Evolutionary conservation across 2,888 invertebrate genomes (phyloP).

Genomic region (Orthosia incerta): DNA sequence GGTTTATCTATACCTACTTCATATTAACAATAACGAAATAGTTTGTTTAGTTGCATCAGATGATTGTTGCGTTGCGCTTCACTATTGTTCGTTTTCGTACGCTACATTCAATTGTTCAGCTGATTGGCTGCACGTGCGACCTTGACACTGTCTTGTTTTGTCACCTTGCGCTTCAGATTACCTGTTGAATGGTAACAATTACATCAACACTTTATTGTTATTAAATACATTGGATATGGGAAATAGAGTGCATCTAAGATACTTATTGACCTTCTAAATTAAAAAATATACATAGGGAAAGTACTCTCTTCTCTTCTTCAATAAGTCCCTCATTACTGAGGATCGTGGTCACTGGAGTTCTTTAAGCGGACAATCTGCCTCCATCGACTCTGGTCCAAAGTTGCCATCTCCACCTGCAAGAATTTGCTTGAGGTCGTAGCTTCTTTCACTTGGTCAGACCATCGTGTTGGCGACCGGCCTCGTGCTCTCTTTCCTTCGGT

Average conservation of each 20-base stretch:
- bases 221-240: background rate
- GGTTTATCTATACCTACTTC: too few relatives aligned
- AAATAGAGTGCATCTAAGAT: background rate
- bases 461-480: too few relatives aligned
- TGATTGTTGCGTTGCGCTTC: slow-evolving; percentile 2
- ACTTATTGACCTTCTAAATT: background rate
- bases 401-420: too few relatives aligned
- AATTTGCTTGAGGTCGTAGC: too few relatives aligned
- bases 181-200: too few relatives aligned
- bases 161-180: slow-evolving; percentile 4
- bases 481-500: too few relatives aligned
- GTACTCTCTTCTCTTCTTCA: background rate
- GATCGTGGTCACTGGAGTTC: too few relatives aligned
- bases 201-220: slow-evolving; percentile 4
- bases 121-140: slow-evolving; percentile 16
- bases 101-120: slow-evolving; percentile 21
- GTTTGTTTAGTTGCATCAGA: background rate
- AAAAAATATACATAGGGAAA: background rate
- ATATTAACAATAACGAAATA: too few relatives aligned
- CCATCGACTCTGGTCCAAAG: too few relatives aligned
- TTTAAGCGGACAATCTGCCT: too few relatives aligned
- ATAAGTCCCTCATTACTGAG: too few relatives aligned
- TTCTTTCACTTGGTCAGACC: too few relatives aligned
- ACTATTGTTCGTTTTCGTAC: slow-evolving; percentile 8
- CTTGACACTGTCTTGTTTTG: slow-evolving; percentile 37